These are phyloP conservation scores for Sepiola atlantica DNA, from an alignment of 2,888 invertebrate species.

Conservation along the genomic window DNA sequence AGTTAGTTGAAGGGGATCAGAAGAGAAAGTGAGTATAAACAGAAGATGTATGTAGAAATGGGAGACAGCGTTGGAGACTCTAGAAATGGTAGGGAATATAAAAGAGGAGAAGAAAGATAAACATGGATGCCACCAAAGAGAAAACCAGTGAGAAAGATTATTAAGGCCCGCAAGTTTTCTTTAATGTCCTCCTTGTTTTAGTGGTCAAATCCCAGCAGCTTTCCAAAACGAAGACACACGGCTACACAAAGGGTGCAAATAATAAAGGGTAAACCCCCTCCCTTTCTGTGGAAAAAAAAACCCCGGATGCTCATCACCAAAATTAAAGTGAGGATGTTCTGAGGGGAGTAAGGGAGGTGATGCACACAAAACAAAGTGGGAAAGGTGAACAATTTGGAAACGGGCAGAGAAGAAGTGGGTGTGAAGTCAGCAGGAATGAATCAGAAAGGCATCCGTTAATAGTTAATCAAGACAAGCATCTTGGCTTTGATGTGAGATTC, in stretches of 20 bases:
- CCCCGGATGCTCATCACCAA: neutral
- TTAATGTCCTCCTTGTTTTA: neutral
- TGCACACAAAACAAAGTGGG: neutral
- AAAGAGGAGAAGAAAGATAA: neutral
- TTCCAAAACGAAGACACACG: neutral
- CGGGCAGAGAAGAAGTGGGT: neutral
- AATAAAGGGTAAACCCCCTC: neutral
- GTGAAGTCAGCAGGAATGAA: neutral
- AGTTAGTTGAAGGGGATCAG: neutral
- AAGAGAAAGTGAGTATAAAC: neutral
- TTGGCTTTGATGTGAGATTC: slow-evolving; percentile 32
- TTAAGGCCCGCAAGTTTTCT: neutral
- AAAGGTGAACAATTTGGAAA: neutral
- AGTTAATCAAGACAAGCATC: slow-evolving; percentile 32
- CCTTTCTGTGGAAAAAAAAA: neutral
- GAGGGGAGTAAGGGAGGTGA: neutral
- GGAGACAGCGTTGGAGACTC: neutral
- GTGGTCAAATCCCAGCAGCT: neutral
- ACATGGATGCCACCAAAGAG: neutral
- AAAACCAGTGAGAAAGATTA: neutral
- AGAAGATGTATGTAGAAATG: neutral
- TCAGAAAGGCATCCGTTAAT: neutral
- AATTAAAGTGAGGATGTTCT: neutral
- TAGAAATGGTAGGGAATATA: neutral
- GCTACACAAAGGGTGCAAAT: neutral